Evolutionary conservation across 2,888 invertebrate species (phyloP), one percentile per base, ranked within the genome.

Genomic region (Meiosimyza decipiens): DNA sequence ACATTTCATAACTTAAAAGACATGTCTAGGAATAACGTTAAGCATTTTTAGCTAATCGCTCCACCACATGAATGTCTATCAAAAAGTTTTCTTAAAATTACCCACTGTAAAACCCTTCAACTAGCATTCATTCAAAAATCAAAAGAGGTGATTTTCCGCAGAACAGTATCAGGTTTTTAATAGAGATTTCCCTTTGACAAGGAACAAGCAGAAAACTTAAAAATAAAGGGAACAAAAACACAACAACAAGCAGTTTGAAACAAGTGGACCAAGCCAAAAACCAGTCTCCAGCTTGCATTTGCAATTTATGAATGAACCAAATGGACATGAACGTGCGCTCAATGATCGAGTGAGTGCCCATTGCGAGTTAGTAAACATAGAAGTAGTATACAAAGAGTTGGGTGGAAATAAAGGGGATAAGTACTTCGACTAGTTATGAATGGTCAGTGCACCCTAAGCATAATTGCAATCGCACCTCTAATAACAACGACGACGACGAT

Each of bases 401-500:
- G 70, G n/a, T 51, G 33, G 59, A 28, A 16, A 52, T 18, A 60
- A 15, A 4, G 18, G 52, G 47, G 67, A 15, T 13, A 55, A 16
- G 16, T n/a, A 15, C 40, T 40, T 40, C 9, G 18, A 33, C 70
- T 40, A 63, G 70, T 63, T 70, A 54, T 63, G 62, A 70, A 70
- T 77, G 77, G 78, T 79, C 77, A 77, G 71, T 77, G 78, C 77
- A 77, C 76, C 73, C 76, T 67, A 72, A 73, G 68, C 73, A 82
- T 82, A 84, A 83, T 83, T 81, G 81, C 80, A 75, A 79, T 84
- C 77, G 79, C 81, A 83, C 81, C 83, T 83, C 73, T 47, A 60
- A 74, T 72, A 70, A 49, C 28, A 40, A 40, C 40, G 51, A 9
- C 3, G 6, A 59, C 40, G 28, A 60, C 28, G 59, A 40, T 40